These are phyloP conservation scores for Oryzias sinensis DNA, from an alignment of 2,797 vertebrate species.

Conservation along the genomic window DNA sequence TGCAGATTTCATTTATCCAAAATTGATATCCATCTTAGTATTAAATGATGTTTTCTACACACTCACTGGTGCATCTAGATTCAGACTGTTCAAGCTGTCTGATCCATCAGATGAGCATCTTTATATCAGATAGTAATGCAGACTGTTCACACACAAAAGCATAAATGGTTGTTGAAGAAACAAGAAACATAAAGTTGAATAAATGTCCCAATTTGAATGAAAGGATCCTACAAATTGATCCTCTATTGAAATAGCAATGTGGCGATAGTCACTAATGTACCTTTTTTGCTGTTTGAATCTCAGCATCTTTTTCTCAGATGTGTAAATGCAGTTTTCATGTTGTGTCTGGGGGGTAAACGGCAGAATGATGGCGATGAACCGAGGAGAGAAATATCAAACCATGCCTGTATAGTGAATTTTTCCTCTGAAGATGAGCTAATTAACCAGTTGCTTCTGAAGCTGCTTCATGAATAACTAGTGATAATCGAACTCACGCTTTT, in stretches of 20 bases:
- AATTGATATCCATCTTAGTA: too few relatives aligned
- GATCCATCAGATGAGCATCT: background rate
- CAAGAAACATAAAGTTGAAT: conserved; percentile 20
- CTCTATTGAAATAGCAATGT: conserved; percentile 46
- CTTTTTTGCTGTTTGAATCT: conserved; percentile 40
- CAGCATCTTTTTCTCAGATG: conserved; percentile 38
- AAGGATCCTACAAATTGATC: conserved; percentile 52
- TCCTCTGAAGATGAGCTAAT: conserved; percentile 74
- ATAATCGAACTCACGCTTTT: conserved; percentile 50
- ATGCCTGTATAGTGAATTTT: conserved; percentile 67
- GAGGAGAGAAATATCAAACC: conserved; percentile 52
- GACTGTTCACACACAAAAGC: conserved; percentile 16
- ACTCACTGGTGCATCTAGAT: background rate
- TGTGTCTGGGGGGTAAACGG: conserved; percentile 57
- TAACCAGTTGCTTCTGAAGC: conserved; percentile 59
- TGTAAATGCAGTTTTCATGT: conserved; percentile 46
- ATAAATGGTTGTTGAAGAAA: conserved; percentile 39
- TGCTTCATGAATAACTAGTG: conserved; percentile 46
- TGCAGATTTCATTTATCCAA: too few relatives aligned
- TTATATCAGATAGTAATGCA: conserved; percentile 25
- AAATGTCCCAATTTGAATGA: conserved; percentile 51
- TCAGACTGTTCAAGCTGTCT: conserved; percentile 8
- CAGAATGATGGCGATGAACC: conserved; percentile 62
- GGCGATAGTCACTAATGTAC: conserved; percentile 52
- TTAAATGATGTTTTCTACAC: background rate